These are phyloP conservation scores for Galleria mellonella DNA, from an alignment of 1,140 invertebrate species.

Conservation along the genomic window DNA sequence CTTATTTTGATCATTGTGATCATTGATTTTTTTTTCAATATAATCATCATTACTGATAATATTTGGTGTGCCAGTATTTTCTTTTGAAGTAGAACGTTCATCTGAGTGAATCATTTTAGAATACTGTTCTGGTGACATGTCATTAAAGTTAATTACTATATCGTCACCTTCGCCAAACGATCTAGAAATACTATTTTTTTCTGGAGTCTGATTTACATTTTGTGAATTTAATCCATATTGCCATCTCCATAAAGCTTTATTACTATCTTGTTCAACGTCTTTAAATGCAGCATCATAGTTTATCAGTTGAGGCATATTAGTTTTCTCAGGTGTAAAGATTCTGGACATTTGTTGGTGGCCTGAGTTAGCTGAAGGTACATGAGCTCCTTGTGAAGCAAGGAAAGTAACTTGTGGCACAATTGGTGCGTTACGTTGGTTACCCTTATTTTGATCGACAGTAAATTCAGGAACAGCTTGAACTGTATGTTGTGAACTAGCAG, in stretches of 20 bases:
- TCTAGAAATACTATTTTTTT: constrained; percentile 62
- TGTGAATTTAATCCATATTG: constrained; percentile 55
- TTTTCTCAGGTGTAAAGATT: constrained; percentile 37
- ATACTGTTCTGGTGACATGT: constrained; percentile 61
- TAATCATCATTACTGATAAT: too few relatives aligned
- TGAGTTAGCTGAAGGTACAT: constrained; percentile 37
- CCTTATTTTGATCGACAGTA: constrained; percentile 35
- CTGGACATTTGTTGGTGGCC: constrained; percentile 32
- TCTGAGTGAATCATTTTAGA: constrained; percentile 39
- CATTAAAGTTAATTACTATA: constrained; percentile 58
- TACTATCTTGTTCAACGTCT: constrained; percentile 42
- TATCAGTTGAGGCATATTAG: constrained; percentile 48
- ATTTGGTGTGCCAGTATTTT: background rate
- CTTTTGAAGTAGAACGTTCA: constrained; percentile 13
- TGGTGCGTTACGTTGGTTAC: constrained; percentile 36
- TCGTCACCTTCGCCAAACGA: constrained; percentile 54
- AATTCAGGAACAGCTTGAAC: constrained; percentile 20
- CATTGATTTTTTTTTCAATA: too few relatives aligned
- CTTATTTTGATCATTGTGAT: too few relatives aligned
- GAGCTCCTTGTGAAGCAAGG: constrained; percentile 61
- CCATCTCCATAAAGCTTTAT: constrained; percentile 59
- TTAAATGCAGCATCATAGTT: constrained; percentile 52
- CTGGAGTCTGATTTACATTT: constrained; percentile 26
- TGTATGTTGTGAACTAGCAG: constrained; percentile 28
- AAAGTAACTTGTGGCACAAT: constrained; percentile 66